These are phyloP conservation scores for Cyrtodaria siliqua DNA, from an alignment of 2,888 invertebrate species.

Conservation along the genomic window DNA sequence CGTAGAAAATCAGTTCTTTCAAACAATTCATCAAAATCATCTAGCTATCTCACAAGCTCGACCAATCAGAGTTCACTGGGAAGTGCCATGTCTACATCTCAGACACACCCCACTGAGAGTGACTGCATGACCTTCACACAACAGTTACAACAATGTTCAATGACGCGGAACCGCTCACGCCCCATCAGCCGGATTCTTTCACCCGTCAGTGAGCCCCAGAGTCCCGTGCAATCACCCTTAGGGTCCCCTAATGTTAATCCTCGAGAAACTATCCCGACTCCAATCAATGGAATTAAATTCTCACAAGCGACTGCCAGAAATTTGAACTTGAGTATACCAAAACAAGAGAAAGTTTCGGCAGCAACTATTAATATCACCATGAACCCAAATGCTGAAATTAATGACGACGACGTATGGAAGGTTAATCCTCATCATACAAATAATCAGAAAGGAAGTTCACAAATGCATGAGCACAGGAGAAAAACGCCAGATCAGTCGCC, in stretches of 20 bases:
- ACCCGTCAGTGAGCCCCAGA: constrained; percentile 90
- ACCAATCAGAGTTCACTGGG: constrained; percentile 85
- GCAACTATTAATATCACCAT: constrained; percentile 81
- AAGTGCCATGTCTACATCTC: constrained; percentile 55
- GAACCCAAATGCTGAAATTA: constrained; percentile 81
- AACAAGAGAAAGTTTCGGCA: constrained; percentile 76
- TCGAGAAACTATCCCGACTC: constrained; percentile 20
- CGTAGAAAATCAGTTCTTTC: constrained; percentile 85
- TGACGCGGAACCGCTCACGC: constrained; percentile 89
- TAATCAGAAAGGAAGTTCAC: constrained; percentile 66
- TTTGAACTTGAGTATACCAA: constrained; percentile 26
- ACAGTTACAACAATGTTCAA: constrained; percentile 94
- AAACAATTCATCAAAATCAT: constrained; percentile 89
- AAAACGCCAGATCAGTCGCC: constrained; percentile 68
- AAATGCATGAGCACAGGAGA: constrained; percentile 66
- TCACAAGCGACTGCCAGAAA: neutral
- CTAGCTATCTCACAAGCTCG: constrained; percentile 90
- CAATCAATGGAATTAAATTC: neutral
- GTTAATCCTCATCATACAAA: constrained; percentile 76
- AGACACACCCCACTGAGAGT: constrained; percentile 62
- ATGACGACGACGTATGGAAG: constrained; percentile 84
- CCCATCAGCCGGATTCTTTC: constrained; percentile 88
- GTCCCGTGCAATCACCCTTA: constrained; percentile 93
- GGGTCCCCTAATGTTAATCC: constrained; percentile 88
- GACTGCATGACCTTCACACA: constrained; percentile 93